Evolutionary conservation across 2,797 vertebrate species (phyloP).

Genomic region (Anolis apletophallus): DNA sequence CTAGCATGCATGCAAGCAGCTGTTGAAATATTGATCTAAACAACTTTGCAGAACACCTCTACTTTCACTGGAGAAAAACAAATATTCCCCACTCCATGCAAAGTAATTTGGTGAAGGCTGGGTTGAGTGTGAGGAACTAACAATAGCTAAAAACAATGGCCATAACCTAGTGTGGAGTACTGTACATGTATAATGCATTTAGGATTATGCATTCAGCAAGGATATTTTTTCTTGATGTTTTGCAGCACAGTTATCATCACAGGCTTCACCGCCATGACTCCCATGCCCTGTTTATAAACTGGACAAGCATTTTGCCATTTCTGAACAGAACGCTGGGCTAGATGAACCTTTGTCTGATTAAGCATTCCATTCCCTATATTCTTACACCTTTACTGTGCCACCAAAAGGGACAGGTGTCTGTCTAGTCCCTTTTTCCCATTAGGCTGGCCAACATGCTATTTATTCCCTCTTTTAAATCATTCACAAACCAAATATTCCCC

Average conservation of each 20-base stretch:
- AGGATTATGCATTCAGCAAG: background rate
- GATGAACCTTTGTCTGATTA: background rate
- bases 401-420: too few species aligned
- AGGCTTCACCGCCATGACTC: background rate
- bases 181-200: background rate
- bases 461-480: too few species aligned
- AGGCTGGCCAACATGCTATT: too few species aligned
- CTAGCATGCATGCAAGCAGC: background rate
- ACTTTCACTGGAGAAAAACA: background rate
- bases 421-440: too few species aligned
- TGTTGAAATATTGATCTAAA: conserved; percentile 22
- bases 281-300: background rate
- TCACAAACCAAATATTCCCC: too few species aligned
- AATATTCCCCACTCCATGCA: background rate
- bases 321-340: background rate
- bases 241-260: background rate
- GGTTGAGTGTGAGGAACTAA: background rate
- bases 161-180: background rate
- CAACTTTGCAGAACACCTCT: background rate
- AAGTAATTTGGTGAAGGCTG: background rate
- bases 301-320: background rate
- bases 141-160: background rate
- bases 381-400: background rate
- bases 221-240: background rate
- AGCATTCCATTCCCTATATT: background rate